Percentiles rank a stretch among this genome's conserved stretches.
These are phyloP conservation scores for Stylophora pistillata DNA, from an alignment of 64 coral and sea anemone genomes.

Conservation along the genomic window DNA sequence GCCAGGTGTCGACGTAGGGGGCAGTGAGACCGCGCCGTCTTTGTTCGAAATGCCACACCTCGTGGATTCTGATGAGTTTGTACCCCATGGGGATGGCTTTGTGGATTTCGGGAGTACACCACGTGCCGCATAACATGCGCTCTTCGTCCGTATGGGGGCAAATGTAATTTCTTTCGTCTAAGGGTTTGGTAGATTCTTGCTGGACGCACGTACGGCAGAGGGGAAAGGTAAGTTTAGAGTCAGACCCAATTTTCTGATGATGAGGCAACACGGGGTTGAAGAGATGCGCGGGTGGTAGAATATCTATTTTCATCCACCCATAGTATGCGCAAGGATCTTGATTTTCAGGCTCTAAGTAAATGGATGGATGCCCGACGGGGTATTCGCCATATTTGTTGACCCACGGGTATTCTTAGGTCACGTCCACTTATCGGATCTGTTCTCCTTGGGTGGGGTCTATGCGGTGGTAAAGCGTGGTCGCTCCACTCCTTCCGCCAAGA, in stretches of 20 bases:
- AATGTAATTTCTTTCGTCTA: neutral
- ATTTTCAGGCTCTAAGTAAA: neutral
- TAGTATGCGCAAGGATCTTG: neutral
- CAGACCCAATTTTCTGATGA: too few species aligned
- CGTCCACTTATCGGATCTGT: too few species aligned
- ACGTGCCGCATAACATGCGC: neutral
- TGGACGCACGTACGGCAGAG: neutral
- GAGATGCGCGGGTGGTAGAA: neutral
- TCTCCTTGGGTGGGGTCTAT: too few species aligned
- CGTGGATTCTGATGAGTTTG: neutral
- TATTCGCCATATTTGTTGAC: too few species aligned
- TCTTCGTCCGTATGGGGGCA: neutral
- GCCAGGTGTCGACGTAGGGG: too few species aligned
- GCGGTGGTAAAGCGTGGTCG: too few species aligned
- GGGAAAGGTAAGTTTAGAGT: constrained; percentile 21
- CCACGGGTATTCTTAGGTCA: too few species aligned
- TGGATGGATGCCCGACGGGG: too few species aligned
- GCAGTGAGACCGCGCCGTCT: too few species aligned
- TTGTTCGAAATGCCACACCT: constrained; percentile 8
- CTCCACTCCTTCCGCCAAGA: too few species aligned
- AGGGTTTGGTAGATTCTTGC: neutral
- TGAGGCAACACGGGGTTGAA: constrained; percentile 23
- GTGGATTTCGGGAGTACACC: constrained; percentile 26
- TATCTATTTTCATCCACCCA: neutral
- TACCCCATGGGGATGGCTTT: neutral